These are phyloP conservation scores for Chironomus tepperi DNA, from an alignment of 1,140 invertebrate species.

Conservation along the genomic window DNA sequence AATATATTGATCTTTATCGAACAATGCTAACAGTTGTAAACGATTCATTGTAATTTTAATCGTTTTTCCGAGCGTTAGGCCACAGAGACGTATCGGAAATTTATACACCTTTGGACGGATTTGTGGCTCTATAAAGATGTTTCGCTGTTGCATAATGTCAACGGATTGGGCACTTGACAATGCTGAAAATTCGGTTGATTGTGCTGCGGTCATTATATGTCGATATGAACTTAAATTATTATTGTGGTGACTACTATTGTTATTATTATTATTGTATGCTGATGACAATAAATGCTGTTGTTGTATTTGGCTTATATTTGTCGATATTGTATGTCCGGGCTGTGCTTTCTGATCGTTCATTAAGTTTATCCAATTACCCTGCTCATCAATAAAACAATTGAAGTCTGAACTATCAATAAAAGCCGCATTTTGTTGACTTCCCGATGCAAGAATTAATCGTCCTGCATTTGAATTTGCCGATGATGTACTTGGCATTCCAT, in stretches of 20 bases:
- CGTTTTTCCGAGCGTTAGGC: constrained; percentile 35
- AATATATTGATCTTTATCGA: constrained; percentile 84
- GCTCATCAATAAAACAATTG: constrained; percentile 71
- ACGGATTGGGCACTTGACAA: not conserved
- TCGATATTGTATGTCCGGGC: not conserved
- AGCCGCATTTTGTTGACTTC: not conserved
- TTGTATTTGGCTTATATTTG: not conserved
- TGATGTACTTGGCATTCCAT: not conserved
- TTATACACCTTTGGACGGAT: constrained; percentile 14
- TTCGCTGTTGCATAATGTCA: constrained; percentile 10
- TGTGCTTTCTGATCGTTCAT: constrained; percentile 15
- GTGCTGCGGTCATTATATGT: not conserved
- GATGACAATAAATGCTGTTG: constrained; percentile 4
- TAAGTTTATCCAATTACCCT: constrained; percentile 54
- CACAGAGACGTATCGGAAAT: constrained; percentile 5
- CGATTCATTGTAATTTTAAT: constrained; percentile 84
- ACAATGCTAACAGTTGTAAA: constrained; percentile 78
- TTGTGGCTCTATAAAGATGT: not conserved
- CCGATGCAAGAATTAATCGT: not conserved
- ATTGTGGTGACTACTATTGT: not conserved
- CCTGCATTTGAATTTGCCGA: not conserved
- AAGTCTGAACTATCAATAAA: constrained; percentile 34
- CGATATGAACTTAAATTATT: not conserved
- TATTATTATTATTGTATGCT: constrained; percentile 16
- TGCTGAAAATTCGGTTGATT: not conserved